A percentile compares a stretch with the other conserved stretches of the same genome.
phyloP scores from a whole-genome alignment of 2,113 vertebrate genomes.

The Sceloporus undulatus region DNA sequence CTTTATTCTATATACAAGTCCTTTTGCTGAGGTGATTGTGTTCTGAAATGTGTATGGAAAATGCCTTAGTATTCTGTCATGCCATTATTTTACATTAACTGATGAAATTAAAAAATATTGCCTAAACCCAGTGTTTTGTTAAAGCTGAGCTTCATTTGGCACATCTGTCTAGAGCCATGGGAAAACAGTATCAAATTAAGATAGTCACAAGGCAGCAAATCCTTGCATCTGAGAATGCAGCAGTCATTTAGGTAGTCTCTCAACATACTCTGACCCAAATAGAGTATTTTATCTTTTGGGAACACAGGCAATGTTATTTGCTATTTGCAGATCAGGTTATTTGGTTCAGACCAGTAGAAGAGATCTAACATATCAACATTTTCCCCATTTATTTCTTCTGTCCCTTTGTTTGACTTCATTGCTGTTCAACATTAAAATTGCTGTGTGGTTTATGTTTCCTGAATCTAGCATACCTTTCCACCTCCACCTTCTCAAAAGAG shows the following conservation, averaged over 20 bases:
- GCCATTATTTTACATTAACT: constrained; percentile 59
- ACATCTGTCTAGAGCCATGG: constrained; percentile 71
- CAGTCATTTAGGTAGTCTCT: constrained; percentile 62
- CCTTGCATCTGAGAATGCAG: constrained; percentile 60
- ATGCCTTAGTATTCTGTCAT: neutral
- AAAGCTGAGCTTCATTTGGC: constrained; percentile 62
- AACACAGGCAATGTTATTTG: constrained; percentile 68
- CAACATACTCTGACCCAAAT: constrained; percentile 67
- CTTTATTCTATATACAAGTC: neutral
- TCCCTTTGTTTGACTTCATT: constrained; percentile 52
- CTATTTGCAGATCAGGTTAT: constrained; percentile 73
- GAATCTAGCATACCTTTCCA: constrained; percentile 15
- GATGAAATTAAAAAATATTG: constrained; percentile 53
- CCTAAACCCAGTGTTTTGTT: constrained; percentile 66
- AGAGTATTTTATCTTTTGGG: constrained; percentile 69
- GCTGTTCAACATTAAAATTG: constrained; percentile 12
- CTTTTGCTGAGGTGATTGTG: neutral
- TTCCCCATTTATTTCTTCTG: accelerated
- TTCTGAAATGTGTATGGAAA: neutral
- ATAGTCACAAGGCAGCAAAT: constrained; percentile 64
- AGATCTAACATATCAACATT: constrained; percentile 28
- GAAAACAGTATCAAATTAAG: constrained; percentile 71
- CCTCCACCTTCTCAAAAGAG: neutral
- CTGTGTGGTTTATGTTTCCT: neutral
- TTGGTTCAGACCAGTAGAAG: constrained; percentile 68